Evolutionary conservation across 2,797 vertebrate genomes (phyloP).

Genomic region (Petrocephalus schoutedeni): DNA sequence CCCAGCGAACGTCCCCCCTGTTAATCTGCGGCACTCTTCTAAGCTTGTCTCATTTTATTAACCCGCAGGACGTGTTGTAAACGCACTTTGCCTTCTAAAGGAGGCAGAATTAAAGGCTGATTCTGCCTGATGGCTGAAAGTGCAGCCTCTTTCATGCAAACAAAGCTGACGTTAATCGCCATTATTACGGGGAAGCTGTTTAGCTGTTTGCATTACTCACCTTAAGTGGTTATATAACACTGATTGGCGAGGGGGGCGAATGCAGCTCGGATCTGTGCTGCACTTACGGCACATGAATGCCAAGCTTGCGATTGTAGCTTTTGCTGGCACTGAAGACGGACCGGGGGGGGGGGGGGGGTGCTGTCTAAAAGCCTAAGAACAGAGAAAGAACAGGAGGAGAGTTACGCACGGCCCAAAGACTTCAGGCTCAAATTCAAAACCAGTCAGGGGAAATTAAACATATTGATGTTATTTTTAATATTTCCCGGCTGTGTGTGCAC

Average conservation of each 20-base stretch:
- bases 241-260: neutral
- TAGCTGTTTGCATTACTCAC: slow-evolving; percentile 12
- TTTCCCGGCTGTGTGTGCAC: neutral
- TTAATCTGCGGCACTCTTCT: neutral
- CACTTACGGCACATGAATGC: slow-evolving; percentile 19
- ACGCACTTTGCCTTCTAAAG: neutral
- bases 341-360: neutral
- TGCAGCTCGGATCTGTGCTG: neutral
- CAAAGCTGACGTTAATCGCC: neutral
- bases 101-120: neutral
- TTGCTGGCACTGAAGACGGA: slow-evolving; percentile 18
- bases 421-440: neutral
- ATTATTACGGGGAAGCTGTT: slow-evolving; percentile 1
- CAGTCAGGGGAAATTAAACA: neutral
- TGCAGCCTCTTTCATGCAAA: neutral
- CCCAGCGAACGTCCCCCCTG: neutral
- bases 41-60: neutral
- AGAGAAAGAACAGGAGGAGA: slow-evolving; percentile 1
- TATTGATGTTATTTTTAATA: neutral
- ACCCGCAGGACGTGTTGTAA: neutral
- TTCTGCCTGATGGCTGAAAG: neutral
- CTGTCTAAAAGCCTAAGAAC: neutral
- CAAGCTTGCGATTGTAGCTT: neutral
- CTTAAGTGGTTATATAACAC: slow-evolving; percentile 17
- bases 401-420: neutral